These are phyloP conservation scores for Pangasianodon hypophthalmus DNA, from an alignment of 2,113 vertebrate genomes.

Conservation along the genomic window DNA sequence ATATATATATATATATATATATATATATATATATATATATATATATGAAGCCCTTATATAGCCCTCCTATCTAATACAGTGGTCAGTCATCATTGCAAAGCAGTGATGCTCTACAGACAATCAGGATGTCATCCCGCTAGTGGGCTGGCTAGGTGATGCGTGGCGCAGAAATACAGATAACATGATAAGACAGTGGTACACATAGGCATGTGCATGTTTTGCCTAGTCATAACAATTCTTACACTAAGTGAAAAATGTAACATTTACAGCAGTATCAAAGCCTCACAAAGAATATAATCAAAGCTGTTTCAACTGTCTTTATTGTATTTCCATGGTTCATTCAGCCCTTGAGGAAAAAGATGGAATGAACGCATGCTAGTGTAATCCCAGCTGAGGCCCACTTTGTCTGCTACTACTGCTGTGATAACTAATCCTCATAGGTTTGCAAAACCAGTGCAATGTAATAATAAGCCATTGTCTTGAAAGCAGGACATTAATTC, in stretches of 20 bases:
- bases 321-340: neutral
- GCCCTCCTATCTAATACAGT: neutral
- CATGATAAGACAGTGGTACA: neutral
- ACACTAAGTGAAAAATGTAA: neutral
- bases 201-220: neutral
- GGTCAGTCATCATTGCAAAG: neutral
- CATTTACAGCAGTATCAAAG: neutral
- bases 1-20: neutral
- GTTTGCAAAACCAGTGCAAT: slow-evolving; percentile 58
- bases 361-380: slow-evolving; percentile 1
- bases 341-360: neutral
- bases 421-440: slow-evolving; percentile 60
- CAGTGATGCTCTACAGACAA: neutral
- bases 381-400: slow-evolving; percentile 32
- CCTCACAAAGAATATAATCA: neutral
- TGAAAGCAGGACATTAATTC: slow-evolving; percentile 65
- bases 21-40: neutral
- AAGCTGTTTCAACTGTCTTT: neutral
- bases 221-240: neutral
- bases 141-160: neutral
- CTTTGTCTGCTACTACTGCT: slow-evolving; percentile 36
- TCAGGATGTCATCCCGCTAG: neutral
- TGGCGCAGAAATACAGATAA: neutral
- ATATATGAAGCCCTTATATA: neutral
- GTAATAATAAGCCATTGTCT: slow-evolving; percentile 53